These are phyloP conservation scores for Oscheius sp. DNA, from an alignment of 1,140 invertebrate species.

Conservation along the genomic window DNA sequence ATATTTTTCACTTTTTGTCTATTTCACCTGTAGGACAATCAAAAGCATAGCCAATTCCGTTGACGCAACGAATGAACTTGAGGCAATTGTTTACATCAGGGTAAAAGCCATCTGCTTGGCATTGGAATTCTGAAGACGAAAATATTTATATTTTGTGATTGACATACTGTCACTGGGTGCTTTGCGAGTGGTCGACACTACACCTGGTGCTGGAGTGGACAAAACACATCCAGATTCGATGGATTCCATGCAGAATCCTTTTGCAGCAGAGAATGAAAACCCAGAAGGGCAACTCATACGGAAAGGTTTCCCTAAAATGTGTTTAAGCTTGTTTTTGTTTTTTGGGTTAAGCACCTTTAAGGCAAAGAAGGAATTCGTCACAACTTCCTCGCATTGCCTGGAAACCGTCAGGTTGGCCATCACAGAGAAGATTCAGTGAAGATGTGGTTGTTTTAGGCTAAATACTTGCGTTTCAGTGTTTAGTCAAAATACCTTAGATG, in stretches of 20 bases:
- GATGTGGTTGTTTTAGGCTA: not conserved
- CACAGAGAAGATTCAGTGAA: conserved; percentile 5
- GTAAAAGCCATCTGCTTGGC: conserved; percentile 31
- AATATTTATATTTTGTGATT: not conserved
- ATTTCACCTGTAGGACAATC: conserved; percentile 20
- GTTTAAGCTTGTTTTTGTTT: not conserved
- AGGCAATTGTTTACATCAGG: conserved; percentile 26
- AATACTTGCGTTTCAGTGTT: not conserved
- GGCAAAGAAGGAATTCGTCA: conserved; percentile 29
- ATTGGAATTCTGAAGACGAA: conserved; percentile 20
- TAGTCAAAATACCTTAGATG: not conserved
- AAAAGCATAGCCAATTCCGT: conserved; percentile 34
- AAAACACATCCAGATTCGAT: conserved; percentile 16
- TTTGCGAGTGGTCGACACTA: conserved; percentile 12
- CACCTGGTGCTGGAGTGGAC: conserved; percentile 3
- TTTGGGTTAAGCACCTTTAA: conserved; percentile 14
- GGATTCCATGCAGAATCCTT: conserved; percentile 19
- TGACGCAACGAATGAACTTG: conserved; percentile 36
- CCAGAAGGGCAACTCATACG: conserved; percentile 28
- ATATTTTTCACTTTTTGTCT: not conserved
- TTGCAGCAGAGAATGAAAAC: conserved; percentile 18
- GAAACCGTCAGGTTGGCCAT: conserved; percentile 30
- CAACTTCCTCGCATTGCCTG: conserved; percentile 15
- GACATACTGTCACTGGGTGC: not conserved
- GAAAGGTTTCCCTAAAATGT: conserved; percentile 28